These are phyloP conservation scores for Lithophane ornitopus DNA, from an alignment of 2,888 invertebrate species.

Conservation along the genomic window DNA sequence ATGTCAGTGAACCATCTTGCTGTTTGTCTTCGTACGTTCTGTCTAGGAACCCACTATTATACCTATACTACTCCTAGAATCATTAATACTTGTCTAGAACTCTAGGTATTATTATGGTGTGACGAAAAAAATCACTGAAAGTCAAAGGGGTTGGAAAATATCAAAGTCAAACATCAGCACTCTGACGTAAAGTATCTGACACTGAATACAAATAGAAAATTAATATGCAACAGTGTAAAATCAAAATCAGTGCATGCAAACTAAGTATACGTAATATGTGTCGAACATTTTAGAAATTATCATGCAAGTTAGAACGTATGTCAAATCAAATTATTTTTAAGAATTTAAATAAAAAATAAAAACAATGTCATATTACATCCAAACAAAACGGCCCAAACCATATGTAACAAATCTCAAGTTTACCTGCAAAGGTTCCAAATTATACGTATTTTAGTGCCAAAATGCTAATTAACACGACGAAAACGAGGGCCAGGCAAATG, in stretches of 20 bases:
- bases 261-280: neutral
- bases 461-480: conserved; percentile 88
- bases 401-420: conserved; percentile 63
- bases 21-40: neutral
- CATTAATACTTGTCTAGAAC: neutral
- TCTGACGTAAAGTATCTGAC: neutral
- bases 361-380: neutral
- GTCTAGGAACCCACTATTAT: neutral
- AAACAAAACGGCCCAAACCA: conserved; percentile 30
- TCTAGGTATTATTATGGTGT: neutral
- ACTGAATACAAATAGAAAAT: neutral
- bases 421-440: conserved; percentile 77
- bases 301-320: neutral
- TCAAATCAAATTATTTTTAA: neutral
- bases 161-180: neutral
- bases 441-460: conserved; percentile 87
- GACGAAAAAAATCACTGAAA: neutral
- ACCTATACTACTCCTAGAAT: neutral
- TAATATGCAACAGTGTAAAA: neutral
- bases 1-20: neutral
- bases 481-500: conserved; percentile 85
- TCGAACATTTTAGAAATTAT: neutral
- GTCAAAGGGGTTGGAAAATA: neutral
- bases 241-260: neutral
- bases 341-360: neutral